Evolutionary conservation across 2,888 invertebrate species (phyloP).

Genomic region (Clusia tigrina): DNA sequence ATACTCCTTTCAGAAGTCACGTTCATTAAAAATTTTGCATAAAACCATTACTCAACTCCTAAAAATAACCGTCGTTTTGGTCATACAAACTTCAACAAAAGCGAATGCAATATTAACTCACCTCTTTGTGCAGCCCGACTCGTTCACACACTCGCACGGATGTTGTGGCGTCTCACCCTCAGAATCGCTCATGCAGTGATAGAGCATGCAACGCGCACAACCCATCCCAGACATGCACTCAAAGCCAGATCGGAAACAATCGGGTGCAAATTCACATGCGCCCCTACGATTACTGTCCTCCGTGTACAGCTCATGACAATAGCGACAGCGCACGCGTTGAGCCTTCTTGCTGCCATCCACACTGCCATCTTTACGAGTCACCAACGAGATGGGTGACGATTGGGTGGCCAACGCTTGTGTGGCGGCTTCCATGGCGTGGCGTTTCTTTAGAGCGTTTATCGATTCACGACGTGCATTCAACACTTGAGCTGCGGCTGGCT

Average conservation of each 20-base stretch:
- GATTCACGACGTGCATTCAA: slow-evolving; percentile 65
- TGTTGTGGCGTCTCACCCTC: slow-evolving; percentile 87
- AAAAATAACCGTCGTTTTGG: no score
- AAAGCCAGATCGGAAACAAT: slow-evolving; percentile 80
- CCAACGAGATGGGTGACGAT: slow-evolving; percentile 53
- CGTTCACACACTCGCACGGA: slow-evolving; percentile 82
- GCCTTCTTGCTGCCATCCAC: slow-evolving; percentile 49
- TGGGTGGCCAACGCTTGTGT: slow-evolving; percentile 59
- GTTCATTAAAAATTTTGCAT: no score
- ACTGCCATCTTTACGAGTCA: slow-evolving; percentile 45
- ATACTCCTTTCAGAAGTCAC: no score
- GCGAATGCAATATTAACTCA: slow-evolving; percentile 39
- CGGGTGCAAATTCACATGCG: slow-evolving; percentile 86
- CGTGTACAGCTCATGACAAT: slow-evolving; percentile 82
- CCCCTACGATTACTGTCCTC: slow-evolving; percentile 88
- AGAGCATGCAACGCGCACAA: slow-evolving; percentile 88
- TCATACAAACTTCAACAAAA: not conserved
- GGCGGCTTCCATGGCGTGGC: slow-evolving; percentile 66
- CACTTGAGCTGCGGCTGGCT: slow-evolving; percentile 62
- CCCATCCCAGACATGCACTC: slow-evolving; percentile 84
- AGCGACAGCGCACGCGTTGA: slow-evolving; percentile 67
- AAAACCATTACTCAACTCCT: no score
- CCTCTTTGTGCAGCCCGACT: slow-evolving; percentile 78
- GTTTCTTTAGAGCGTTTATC: slow-evolving; percentile 74
- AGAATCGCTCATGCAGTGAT: slow-evolving; percentile 91